phyloP scores from a whole-genome alignment of 1,140 invertebrate species.

The Lepidotrigona ventralis region DNA sequence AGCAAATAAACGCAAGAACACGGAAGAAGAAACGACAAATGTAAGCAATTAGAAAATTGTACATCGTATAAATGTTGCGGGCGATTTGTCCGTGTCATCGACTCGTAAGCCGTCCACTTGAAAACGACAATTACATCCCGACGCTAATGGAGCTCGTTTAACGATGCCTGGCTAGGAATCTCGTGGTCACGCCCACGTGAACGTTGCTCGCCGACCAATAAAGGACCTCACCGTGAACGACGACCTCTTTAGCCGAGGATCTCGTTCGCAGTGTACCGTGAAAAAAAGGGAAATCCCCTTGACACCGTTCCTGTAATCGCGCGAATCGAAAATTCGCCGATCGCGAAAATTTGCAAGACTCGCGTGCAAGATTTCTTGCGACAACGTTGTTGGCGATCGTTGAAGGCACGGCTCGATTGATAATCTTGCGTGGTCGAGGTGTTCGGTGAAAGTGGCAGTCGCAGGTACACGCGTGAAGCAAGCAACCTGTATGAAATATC shows the following conservation, averaged over 20 bases:
- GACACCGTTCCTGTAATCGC: constrained; percentile 1
- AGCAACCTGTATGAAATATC: constrained; percentile 44
- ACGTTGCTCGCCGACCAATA: constrained; percentile 34
- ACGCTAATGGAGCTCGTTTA: constrained; percentile 42
- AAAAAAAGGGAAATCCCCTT: constrained; percentile 14
- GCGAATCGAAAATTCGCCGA: neutral
- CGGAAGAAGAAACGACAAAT: neutral
- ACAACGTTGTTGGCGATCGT: too few relatives aligned
- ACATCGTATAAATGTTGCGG: too few relatives aligned
- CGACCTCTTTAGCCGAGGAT: constrained; percentile 41
- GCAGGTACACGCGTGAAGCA: neutral
- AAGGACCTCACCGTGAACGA: constrained; percentile 32
- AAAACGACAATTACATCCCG: constrained; percentile 56
- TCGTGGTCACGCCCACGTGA: constrained; percentile 47
- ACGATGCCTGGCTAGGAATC: constrained; percentile 35
- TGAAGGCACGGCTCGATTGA: neutral
- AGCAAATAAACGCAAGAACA: neutral
- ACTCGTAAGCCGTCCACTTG: neutral
- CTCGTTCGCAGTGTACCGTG: neutral
- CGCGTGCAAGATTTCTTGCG: neutral
- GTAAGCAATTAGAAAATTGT: neutral
- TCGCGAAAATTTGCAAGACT: neutral
- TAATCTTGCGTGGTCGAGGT: neutral
- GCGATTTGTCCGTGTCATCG: neutral
- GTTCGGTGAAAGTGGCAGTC: constrained; percentile 37